Evolutionary conservation across 2,888 invertebrate genomes (phyloP).

Genomic region (Ormyrus thymus): DNA sequence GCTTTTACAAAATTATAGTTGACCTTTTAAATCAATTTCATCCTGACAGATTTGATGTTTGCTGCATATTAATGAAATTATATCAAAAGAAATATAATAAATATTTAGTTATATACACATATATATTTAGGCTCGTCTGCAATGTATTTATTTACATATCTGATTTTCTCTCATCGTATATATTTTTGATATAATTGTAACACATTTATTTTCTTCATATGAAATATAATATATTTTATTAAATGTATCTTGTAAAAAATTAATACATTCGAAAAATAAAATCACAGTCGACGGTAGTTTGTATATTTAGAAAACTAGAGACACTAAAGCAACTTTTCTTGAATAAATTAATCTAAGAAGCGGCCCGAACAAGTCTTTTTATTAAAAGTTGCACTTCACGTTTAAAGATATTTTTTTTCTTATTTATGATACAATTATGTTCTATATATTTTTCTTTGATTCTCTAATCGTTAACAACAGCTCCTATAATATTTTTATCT

Average conservation of each 20-base stretch:
- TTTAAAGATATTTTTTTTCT: neutral
- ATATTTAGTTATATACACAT: conserved; percentile 39
- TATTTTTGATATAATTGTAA: conserved; percentile 16
- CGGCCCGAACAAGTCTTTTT: conserved; percentile 5
- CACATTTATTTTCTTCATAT: conserved; percentile 19
- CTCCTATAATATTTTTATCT: conserved; percentile 30
- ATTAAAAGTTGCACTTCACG: conserved; percentile 9
- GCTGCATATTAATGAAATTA: conserved; percentile 14
- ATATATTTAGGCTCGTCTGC: conserved; percentile 36
- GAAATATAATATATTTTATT: conserved; percentile 28
- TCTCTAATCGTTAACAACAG: conserved; percentile 26
- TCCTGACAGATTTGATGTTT: neutral
- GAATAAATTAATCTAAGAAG: conserved; percentile 31
- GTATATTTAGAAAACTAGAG: conserved; percentile 33
- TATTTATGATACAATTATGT: conserved; percentile 7
- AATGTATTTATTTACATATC: conserved; percentile 35
- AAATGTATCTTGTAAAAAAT: conserved; percentile 33
- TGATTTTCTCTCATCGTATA: conserved; percentile 1
- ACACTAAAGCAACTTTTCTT: conserved; percentile 18
- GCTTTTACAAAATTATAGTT: conserved; percentile 25
- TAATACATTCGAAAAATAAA: conserved; percentile 49
- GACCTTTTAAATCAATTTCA: conserved; percentile 11
- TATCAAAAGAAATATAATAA: conserved; percentile 19
- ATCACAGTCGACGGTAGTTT: conserved; percentile 50
- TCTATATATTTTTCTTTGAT: conserved; percentile 35